phyloP scores from a whole-genome alignment of 2,888 invertebrate genomes.

The Ceraclea dissimilis region DNA sequence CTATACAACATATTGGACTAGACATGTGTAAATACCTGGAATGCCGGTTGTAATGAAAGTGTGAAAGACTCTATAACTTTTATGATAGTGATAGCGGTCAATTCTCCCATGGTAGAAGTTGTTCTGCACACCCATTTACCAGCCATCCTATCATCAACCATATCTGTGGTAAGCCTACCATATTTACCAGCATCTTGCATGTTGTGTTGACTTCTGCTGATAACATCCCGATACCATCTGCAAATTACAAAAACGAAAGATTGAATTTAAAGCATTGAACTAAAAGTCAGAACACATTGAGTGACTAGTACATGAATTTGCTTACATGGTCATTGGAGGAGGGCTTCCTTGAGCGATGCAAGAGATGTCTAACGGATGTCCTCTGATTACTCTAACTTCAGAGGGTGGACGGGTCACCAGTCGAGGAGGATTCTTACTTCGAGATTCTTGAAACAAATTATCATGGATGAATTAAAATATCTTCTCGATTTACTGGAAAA shows the following conservation, averaged over 20 bases:
- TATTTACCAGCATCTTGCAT: conserved; percentile 2
- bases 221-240: conserved; percentile 17
- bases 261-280: too few species aligned
- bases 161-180: conserved; percentile 25
- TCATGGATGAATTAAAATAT: neutral
- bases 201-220: conserved; percentile 4
- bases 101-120: conserved; percentile 57
- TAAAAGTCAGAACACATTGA: too few species aligned
- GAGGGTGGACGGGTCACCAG: conserved; percentile 19
- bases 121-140: conserved; percentile 67
- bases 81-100: conserved; percentile 56
- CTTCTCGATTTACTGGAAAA: too few species aligned
- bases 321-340: conserved; percentile 17
- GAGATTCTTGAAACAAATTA: conserved; percentile 16
- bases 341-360: conserved; percentile 22
- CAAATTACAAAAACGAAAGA: neutral
- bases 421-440: conserved; percentile 18
- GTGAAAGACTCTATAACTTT: conserved; percentile 59
- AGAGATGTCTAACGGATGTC: conserved; percentile 14
- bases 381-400: conserved; percentile 10
- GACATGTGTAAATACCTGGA: too few species aligned
- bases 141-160: conserved; percentile 30
- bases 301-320: neutral
- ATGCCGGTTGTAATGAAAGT: conserved; percentile 56
- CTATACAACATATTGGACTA: too few species aligned